phyloP scores from a whole-genome alignment of 2,888 invertebrate genomes.

The Oscheius sp. region DNA sequence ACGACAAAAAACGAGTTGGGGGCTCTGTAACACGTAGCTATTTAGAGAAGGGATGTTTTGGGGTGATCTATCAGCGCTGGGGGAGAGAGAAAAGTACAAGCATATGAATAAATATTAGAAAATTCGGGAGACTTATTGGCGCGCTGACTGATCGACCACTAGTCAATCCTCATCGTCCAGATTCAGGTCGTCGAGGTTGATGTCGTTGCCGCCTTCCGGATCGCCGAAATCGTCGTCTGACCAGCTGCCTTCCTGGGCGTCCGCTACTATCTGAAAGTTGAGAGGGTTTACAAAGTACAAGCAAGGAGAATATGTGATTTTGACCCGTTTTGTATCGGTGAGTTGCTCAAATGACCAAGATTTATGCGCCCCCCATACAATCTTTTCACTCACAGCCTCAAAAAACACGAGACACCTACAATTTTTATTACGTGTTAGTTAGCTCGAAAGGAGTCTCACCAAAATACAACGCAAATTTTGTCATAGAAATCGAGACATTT shows the following conservation, averaged over 20 bases:
- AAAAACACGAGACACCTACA: no score
- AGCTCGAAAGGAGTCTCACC: no score
- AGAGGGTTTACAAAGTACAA: background rate
- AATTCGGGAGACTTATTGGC: background rate
- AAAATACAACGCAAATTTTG: no score
- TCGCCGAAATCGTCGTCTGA: conserved; percentile 67
- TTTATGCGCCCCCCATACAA: no score
- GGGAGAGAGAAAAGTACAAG: background rate
- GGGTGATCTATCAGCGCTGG: background rate
- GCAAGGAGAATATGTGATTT: no score
- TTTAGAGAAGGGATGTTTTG: no score
- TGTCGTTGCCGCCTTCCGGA: conserved; percentile 57
- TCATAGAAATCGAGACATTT: no score
- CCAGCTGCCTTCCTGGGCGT: conserved; percentile 50
- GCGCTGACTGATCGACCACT: conserved; percentile 57
- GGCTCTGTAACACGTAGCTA: background rate
- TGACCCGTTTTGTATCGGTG: no score
- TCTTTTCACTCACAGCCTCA: no score
- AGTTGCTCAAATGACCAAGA: no score
- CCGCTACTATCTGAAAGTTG: conserved; percentile 41
- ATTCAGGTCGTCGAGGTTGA: conserved; percentile 67
- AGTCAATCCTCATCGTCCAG: conserved; percentile 70
- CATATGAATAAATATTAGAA: background rate
- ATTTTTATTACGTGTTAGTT: no score
- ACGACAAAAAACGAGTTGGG: background rate